These are phyloP conservation scores for Malthinus flaveolus DNA, from an alignment of 2,888 invertebrate species.

Conservation along the genomic window DNA sequence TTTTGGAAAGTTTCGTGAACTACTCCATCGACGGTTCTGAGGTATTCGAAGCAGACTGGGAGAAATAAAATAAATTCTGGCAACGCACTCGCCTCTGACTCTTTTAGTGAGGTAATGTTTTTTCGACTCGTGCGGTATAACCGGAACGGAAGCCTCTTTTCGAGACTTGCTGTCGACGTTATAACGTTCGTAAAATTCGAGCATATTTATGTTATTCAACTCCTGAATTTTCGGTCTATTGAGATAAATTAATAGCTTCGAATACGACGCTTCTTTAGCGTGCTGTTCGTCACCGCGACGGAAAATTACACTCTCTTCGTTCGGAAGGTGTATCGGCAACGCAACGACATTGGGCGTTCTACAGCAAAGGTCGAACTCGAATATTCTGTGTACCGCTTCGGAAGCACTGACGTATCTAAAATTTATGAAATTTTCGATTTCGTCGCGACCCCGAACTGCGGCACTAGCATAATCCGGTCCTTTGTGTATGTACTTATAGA, in stretches of 20 bases:
- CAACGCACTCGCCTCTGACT: not conserved
- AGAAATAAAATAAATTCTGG: not conserved
- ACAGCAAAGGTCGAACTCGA: not conserved
- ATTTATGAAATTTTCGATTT: not conserved
- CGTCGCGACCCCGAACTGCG: not conserved
- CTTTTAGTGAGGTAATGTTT: not conserved
- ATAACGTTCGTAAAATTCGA: not conserved
- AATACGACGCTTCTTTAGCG: not conserved
- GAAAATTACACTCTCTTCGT: not conserved
- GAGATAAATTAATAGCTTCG: not conserved
- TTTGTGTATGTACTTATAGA: not conserved
- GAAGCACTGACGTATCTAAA: not conserved
- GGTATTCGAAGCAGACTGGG: not conserved
- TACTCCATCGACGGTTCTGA: not conserved
- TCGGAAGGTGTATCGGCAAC: not conserved
- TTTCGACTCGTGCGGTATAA: not conserved
- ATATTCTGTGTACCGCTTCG: not conserved
- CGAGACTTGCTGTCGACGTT: not conserved
- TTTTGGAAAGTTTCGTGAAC: not conserved
- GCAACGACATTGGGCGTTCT: not conserved
- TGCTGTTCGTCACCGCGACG: not conserved
- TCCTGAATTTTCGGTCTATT: not conserved
- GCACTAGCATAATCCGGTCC: not conserved
- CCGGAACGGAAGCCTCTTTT: not conserved
- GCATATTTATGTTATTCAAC: not conserved